Evolutionary conservation across 2,113 vertebrate genomes (phyloP).

Genomic region (Diadophis punctatus): DNA sequence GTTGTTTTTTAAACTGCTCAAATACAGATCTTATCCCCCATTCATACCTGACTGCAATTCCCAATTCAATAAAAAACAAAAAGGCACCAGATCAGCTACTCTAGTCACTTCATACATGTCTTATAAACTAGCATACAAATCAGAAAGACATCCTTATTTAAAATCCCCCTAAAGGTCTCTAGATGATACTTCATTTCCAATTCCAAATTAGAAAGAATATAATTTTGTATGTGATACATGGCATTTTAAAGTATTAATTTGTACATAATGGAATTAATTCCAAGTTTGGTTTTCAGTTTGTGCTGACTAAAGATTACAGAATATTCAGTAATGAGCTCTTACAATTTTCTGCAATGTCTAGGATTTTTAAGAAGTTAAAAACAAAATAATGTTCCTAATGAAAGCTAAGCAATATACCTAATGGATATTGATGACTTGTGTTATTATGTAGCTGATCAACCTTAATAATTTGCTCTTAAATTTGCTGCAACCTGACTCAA

Average conservation of each 20-base stretch:
- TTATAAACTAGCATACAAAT: neutral
- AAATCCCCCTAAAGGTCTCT: neutral
- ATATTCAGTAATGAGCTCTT: constrained; percentile 48
- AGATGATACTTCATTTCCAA: neutral
- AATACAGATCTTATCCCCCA: neutral
- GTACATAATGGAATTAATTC: constrained; percentile 4
- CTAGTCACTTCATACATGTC: neutral
- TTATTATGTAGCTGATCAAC: constrained; percentile 38
- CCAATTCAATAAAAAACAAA: neutral
- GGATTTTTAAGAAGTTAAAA: constrained; percentile 62
- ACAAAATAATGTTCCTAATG: constrained; percentile 52
- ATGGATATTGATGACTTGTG: constrained; percentile 61
- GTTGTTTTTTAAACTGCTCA: neutral
- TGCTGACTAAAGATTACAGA: constrained; percentile 54
- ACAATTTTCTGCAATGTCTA: constrained; percentile 51
- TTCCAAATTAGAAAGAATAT: neutral
- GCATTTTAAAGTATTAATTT: neutral
- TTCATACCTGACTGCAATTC: neutral
- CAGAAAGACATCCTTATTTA: constrained; percentile 7
- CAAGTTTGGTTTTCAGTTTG: constrained; percentile 52
- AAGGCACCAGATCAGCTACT: neutral
- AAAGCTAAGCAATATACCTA: constrained; percentile 62
- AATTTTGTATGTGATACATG: neutral
- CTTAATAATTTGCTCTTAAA: constrained; percentile 29
- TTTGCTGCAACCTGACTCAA: constrained; percentile 39